Evolutionary conservation across 2,888 invertebrate genomes (phyloP).

Genomic region (Entomobrya proxima): DNA sequence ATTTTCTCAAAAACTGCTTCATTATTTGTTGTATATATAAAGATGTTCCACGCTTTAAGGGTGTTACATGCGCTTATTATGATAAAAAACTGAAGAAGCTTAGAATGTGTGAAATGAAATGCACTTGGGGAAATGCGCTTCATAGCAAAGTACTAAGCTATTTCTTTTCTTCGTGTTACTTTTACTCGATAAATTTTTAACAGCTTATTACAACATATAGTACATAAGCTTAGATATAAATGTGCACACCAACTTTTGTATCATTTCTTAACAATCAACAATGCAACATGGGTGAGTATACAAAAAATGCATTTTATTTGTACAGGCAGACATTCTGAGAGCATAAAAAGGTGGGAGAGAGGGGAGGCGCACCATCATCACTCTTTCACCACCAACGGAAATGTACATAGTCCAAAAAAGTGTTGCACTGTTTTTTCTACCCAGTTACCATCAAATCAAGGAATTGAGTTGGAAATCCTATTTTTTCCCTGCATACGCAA

Average conservation of each 20-base stretch:
- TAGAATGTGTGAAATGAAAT: constrained; percentile 6
- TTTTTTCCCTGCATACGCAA: constrained; percentile 27
- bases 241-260: background rate
- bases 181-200: constrained; percentile 57
- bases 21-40: too few species aligned
- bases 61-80: background rate
- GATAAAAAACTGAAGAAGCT: background rate
- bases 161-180: constrained; percentile 31
- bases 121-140: constrained; percentile 8
- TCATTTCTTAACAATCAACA: background rate
- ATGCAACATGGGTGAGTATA: background rate
- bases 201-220: background rate
- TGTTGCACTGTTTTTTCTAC: constrained; percentile 37
- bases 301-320: background rate
- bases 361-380: background rate
- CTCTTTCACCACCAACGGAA: constrained; percentile 20
- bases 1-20: too few species aligned
- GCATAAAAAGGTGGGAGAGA: background rate
- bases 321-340: background rate
- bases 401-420: constrained; percentile 30
- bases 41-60: background rate
- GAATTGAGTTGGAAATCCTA: constrained; percentile 65
- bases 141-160: background rate
- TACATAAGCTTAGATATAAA: background rate
- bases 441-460: constrained; percentile 51